Evolutionary conservation across 2,113 vertebrate genomes (phyloP).

Genomic region (Clarias batrachus): DNA sequence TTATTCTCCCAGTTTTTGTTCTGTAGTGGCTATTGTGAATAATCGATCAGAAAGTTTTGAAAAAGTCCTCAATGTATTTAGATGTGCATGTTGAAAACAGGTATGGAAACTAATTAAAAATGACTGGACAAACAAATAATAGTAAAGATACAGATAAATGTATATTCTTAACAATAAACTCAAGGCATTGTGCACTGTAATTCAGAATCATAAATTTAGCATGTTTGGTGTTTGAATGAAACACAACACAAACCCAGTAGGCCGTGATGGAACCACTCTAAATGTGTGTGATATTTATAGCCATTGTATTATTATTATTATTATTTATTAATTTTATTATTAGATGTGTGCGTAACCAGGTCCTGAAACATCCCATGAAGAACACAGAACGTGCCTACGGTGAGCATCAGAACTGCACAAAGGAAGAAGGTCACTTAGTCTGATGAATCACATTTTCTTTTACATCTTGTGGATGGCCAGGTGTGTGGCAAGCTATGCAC

Average conservation of each 20-base stretch:
- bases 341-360: too few species aligned
- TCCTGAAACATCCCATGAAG: too few species aligned
- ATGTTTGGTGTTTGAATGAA: not conserved
- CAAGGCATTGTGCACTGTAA: not conserved
- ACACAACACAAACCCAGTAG: not conserved
- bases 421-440: too few species aligned
- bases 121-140: not conserved
- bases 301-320: too few species aligned
- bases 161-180: not conserved
- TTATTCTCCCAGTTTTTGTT: not conserved
- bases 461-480: too few species aligned
- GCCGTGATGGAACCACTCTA: not conserved
- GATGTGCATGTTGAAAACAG: not conserved
- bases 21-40: not conserved
- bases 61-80: not conserved
- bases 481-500: too few species aligned
- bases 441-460: too few species aligned
- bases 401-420: too few species aligned
- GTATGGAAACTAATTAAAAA: not conserved
- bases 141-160: not conserved
- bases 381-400: too few species aligned
- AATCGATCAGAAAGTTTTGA: not conserved
- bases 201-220: not conserved
- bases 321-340: too few species aligned
- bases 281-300: too few species aligned